Percentiles rank a stretch among this genome's conserved stretches.
phyloP scores from a whole-genome alignment of 1,140 invertebrate genomes.

The Atta cephalotes region DNA sequence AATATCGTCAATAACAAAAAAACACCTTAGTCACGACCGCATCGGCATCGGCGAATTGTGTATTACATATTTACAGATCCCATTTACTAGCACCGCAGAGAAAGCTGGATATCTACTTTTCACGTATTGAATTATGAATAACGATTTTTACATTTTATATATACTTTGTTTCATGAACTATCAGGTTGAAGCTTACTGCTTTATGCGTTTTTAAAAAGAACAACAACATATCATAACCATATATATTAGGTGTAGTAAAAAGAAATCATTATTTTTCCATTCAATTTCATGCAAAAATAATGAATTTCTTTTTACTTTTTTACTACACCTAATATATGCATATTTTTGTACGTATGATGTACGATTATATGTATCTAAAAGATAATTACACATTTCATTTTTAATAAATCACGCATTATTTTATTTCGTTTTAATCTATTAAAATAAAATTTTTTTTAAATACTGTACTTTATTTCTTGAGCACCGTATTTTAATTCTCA shows the following conservation, averaged over 20 bases:
- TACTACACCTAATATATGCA: no score
- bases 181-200: neutral
- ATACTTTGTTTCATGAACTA: neutral
- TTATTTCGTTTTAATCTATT: neutral
- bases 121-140: conserved; percentile 34
- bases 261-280: no score
- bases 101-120: conserved; percentile 24
- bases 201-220: neutral
- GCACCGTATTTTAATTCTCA: neutral
- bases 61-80: conserved; percentile 64
- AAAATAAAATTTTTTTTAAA: neutral
- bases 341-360: neutral
- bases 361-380: neutral
- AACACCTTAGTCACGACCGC: conserved; percentile 47
- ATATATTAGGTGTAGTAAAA: no score
- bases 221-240: neutral
- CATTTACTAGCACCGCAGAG: conserved; percentile 19
- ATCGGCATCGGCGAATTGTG: conserved; percentile 51
- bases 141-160: neutral
- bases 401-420: neutral
- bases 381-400: neutral
- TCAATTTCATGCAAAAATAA: no score
- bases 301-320: no score
- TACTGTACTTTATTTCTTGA: neutral
- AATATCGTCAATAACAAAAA: conserved; percentile 71